These are phyloP conservation scores for Sisor rabdophorus DNA, from an alignment of 2,113 vertebrate species.

Conservation along the genomic window DNA sequence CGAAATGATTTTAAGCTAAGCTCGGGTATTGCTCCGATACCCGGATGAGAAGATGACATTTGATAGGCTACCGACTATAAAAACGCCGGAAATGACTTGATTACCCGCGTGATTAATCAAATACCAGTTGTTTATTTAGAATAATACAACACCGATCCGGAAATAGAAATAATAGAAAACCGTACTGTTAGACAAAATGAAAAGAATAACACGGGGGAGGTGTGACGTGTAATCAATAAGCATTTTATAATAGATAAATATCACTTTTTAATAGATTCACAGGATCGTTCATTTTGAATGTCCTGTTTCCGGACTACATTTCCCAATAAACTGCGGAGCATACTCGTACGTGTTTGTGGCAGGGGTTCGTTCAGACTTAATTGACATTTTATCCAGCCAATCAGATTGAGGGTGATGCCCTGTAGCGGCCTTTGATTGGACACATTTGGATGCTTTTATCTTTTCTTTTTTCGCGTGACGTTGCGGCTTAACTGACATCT, in stretches of 20 bases:
- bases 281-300: too few relatives aligned
- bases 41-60: not conserved
- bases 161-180: not conserved
- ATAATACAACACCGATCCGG: not conserved
- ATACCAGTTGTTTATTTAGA: not conserved
- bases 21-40: not conserved
- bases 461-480: not conserved
- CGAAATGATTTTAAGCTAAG: not conserved
- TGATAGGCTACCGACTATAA: not conserved
- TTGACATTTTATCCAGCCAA: too few relatives aligned
- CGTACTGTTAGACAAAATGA: not conserved
- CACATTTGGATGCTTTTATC: too few relatives aligned
- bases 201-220: not conserved
- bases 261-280: too few relatives aligned
- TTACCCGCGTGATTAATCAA: too few relatives aligned
- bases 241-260: not conserved
- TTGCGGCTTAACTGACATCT: constrained; percentile 7
- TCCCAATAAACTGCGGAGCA: not conserved
- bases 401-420: too few relatives aligned
- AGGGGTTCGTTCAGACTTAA: too few relatives aligned
- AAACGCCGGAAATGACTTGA: too few relatives aligned
- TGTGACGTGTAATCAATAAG: too few relatives aligned
- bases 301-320: too few relatives aligned
- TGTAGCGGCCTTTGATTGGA: too few relatives aligned
- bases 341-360: not conserved